Conservation (phyloP, 2,797 vertebrate species). For the Lepidocolaptes lacrymiger region DNA sequence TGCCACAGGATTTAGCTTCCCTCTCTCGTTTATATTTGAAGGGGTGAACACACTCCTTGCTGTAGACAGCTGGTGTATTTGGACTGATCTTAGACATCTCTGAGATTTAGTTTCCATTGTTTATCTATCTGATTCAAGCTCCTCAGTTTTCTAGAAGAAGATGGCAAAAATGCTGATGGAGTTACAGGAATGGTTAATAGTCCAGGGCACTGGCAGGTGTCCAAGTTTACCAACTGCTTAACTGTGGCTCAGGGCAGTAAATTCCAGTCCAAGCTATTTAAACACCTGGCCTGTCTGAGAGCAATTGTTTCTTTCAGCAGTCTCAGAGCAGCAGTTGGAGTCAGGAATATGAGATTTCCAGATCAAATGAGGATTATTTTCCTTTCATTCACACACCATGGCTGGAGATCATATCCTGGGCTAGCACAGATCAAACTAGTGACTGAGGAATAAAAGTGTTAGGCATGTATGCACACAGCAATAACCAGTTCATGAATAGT, state of each 20-base stretch:
- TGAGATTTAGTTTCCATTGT: not conserved
- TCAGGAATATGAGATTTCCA: not conserved
- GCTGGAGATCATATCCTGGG: not conserved
- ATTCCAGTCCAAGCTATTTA: slow-evolving; percentile 11
- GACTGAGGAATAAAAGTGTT: not conserved
- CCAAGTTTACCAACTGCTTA: not conserved
- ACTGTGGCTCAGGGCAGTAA: slow-evolving; percentile 2
- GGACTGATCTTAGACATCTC: not conserved
- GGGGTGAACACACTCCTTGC: too few species aligned
- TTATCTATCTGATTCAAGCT: not conserved
- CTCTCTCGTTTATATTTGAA: not conserved
- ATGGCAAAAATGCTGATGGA: not conserved
- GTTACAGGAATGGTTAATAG: not conserved
- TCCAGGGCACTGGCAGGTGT: not conserved
- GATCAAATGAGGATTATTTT: not conserved
- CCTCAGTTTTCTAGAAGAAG: not conserved
- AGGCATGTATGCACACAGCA: not conserved
- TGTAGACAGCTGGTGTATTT: not conserved
- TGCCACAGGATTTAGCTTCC: not conserved
- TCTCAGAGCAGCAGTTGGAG: not conserved
- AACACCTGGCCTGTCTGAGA: slow-evolving; percentile 23
- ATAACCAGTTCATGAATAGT: not conserved
- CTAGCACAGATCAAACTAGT: not conserved
- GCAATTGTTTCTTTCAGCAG: not conserved
- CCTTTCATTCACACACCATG: not conserved